A percentile compares a stretch with the other conserved stretches of the same genome.
Conservation (phyloP, 2,113 vertebrate genomes). For the Nycticryphes semicollaris region DNA sequence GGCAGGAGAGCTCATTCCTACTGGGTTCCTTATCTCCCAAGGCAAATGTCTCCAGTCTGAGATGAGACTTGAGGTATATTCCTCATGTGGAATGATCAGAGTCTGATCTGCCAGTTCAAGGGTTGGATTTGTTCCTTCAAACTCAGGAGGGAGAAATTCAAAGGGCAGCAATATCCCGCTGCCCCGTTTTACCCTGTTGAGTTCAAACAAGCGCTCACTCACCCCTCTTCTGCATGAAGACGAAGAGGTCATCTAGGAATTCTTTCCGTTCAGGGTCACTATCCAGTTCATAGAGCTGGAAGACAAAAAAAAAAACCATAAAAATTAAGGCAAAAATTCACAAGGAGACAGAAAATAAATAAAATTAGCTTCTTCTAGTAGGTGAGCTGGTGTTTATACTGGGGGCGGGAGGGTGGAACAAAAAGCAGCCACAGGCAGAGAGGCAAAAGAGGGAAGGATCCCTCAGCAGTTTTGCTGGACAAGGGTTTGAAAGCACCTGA, state of each 20-base stretch:
- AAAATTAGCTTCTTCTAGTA: not conserved
- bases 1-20: not conserved
- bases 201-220: slow-evolving; percentile 16
- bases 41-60: not conserved
- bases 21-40: not conserved
- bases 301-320: not conserved
- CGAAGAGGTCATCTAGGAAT: slow-evolving; percentile 94
- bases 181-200: accelerated
- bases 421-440: not conserved
- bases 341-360: not conserved
- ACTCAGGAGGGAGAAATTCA: not conserved
- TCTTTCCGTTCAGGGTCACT: slow-evolving; percentile 90
- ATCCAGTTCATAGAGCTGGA: slow-evolving; percentile 95
- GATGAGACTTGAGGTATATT: too few relatives aligned
- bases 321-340: not conserved
- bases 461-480: not conserved
- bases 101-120: not conserved
- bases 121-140: not conserved
- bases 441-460: not conserved
- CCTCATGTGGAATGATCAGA: too few relatives aligned
- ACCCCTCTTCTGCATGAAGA: slow-evolving; percentile 99
- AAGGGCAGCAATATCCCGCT: not conserved
- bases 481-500: not conserved
- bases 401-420: too few relatives aligned
- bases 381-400: not conserved